Evolutionary conservation across 1,140 invertebrate species (phyloP).

Genomic region (Pogonomyrmex barbatus): DNA sequence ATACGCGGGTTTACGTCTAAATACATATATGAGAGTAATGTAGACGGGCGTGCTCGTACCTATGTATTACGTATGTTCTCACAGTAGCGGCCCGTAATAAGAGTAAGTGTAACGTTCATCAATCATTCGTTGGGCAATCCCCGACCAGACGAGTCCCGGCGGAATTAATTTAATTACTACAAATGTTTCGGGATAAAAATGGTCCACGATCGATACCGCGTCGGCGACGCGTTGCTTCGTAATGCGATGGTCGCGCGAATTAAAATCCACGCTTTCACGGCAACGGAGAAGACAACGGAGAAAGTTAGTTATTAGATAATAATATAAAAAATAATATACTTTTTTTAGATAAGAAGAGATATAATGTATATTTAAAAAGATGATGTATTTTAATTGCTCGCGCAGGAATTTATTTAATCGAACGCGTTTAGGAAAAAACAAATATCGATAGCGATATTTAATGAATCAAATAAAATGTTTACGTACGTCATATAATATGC

Average conservation of each 20-base stretch:
- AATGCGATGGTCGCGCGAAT: background rate
- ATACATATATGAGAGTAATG: conserved; percentile 41
- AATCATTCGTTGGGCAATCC: conserved; percentile 77
- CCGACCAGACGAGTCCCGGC: conserved; percentile 61
- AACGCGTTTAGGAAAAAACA: conserved; percentile 40
- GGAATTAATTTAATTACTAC: conserved; percentile 77
- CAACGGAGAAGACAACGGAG: background rate
- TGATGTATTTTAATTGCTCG: background rate
- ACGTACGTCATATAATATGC: background rate
- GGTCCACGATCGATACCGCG: conserved; percentile 39
- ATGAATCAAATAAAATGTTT: background rate
- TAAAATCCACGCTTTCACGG: background rate
- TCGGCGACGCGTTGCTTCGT: background rate
- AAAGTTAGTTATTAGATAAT: background rate
- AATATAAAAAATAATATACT: background rate
- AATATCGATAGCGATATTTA: conserved; percentile 53
- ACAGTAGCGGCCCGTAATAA: conserved; percentile 76
- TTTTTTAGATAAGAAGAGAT: background rate
- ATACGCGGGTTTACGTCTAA: conserved; percentile 9
- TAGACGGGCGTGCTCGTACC: conserved; percentile 20
- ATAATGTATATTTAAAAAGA: background rate
- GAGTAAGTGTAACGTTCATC: conserved; percentile 74
- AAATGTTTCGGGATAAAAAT: conserved; percentile 70
- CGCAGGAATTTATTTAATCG: conserved; percentile 19
- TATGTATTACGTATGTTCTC: conserved; percentile 72